Base-by-base conservation (phyloP, 2,888 invertebrate species). In the Limnephilus lunatus region DNA sequence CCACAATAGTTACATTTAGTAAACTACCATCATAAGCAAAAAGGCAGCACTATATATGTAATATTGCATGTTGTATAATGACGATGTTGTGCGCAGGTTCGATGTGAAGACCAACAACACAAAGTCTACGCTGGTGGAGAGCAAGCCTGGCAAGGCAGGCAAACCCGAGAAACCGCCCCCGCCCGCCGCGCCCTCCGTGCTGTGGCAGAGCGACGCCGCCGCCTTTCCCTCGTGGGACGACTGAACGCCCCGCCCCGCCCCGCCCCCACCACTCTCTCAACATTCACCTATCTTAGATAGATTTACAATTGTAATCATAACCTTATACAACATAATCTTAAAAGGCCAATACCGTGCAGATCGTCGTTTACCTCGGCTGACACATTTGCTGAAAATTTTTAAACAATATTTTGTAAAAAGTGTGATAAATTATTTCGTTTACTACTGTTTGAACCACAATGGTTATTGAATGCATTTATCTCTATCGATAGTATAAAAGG, bases 81-180 rank as follows among this genome's bases (percentile, higher is more conserved):
- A n/a, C n/a, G 1, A 68, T 68, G 9, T 25, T 25, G 68, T 31
- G 95, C 95, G 14, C 95, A 96, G 96, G 31, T 96, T 94, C 94
- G 94, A 96, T 93, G 94, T 95, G 5, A 94, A 94, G 35, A 96
- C 96, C 3, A 95, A 96, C 94, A 95, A 95, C 81, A 95, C 95
- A 7, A 94, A 95, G 0, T 95, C 95, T 0, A 95, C 95, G 93
- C 94, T 96, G 0, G 95, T 95, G 32, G 95, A 96, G 44, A 94
- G 95, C 94, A 96, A 96, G 94, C 95, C 96, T 39, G 96, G 96
- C 90, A 68, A 68, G 96, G 87, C n/a, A 25, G 68, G 68, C 68
- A 68, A 68, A 2, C 68, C 68, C 25, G n/a, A 68, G 68, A 68
- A 68, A 9, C 68, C 68, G 1, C 68, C 68, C 68, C 68, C 68